Conservation (phyloP, 1,140 invertebrate genomes). For the Zaprionus camerounensis region DNA sequence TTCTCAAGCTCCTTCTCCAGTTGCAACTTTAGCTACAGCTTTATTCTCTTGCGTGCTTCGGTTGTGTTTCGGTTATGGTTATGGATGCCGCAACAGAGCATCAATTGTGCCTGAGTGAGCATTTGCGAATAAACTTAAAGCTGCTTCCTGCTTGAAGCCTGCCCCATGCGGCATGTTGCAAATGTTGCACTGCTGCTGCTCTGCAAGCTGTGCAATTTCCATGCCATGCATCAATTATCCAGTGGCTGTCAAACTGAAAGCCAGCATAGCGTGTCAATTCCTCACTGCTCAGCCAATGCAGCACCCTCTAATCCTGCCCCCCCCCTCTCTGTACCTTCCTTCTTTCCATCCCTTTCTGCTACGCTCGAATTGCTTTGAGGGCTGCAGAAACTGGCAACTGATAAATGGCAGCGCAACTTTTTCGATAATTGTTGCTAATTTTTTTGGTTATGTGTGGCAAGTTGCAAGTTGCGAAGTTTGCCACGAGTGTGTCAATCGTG, state of each 20-base stretch:
- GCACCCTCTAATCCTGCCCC: not conserved
- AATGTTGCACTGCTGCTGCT: not conserved
- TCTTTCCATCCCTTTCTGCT: not conserved
- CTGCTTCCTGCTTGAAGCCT: not conserved
- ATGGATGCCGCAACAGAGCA: slow-evolving; percentile 57
- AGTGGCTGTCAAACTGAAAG: slow-evolving; percentile 42
- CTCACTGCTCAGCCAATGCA: slow-evolving; percentile 3
- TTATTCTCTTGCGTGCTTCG: slow-evolving; percentile 29
- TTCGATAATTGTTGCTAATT: slow-evolving; percentile 77
- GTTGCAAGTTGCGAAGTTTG: slow-evolving; percentile 20
- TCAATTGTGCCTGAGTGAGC: slow-evolving; percentile 39
- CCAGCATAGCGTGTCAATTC: slow-evolving; percentile 19
- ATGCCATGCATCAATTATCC: slow-evolving; percentile 26
- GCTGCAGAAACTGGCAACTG: slow-evolving; percentile 34
- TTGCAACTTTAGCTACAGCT: slow-evolving; percentile 6
- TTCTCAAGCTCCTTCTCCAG: not conserved
- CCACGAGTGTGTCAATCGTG: slow-evolving; percentile 67
- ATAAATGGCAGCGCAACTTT: slow-evolving; percentile 69
- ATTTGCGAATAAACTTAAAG: slow-evolving; percentile 3
- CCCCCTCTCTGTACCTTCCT: not conserved
- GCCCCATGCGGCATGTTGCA: no score
- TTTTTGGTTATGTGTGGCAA: slow-evolving; percentile 38
- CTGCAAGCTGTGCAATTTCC: not conserved
- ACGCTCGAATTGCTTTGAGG: slow-evolving; percentile 15
- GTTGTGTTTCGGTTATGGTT: slow-evolving; percentile 28